Base-by-base conservation (phyloP, 2,113 vertebrate genomes). In the Nycticorax nycticorax region DNA sequence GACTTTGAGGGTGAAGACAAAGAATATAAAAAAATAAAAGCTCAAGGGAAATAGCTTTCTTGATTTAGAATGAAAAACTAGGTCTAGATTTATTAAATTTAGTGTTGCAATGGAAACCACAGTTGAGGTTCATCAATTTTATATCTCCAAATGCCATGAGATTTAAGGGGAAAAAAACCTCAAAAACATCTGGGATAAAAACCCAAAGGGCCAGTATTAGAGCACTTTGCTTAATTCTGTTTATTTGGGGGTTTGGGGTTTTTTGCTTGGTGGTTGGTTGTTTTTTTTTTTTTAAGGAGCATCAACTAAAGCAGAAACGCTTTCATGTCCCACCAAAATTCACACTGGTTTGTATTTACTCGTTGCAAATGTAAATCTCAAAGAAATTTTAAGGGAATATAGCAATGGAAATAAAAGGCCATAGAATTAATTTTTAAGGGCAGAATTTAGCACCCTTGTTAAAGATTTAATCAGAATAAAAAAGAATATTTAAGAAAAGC, bases 21-120 rank as follows among this genome's bases (percentile, higher is more conserved):
- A 79, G 21, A 83, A 37, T 63, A 59, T 64, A 4, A 27, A 71
- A 53, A 59, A 82, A 30, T 3, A 82, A 76, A 72, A 89, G 13
- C 53, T 89, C 57, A 37, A 78, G 50, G 63, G 50, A 90, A 93
- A 80, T 59, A 83, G 57, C 41, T 74, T 88, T 90, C 64, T 93
- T 94, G 41, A 63, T 81, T 94, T 78, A 74, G n/a, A 81, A 64
- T 75, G 85, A 89, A 89, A 88, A 96, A 56, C 12, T 68, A 66
- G n/a, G 27, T 64, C 43, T 90, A 30, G 10, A 59, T 86, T 90
- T 94, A 92, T 81, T 77, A 82, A 89, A 85, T 27, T 13, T 64
- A 48, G 20, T 45, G 20, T 85, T 89, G 57, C 77, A 88, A 37
- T 85, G 13, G 74, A 93, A 93, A 75, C 57, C 27, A 48, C 35